Evolutionary conservation across 2,113 vertebrate species (phyloP).

Genomic region (Cheirogaleus medius): DNA sequence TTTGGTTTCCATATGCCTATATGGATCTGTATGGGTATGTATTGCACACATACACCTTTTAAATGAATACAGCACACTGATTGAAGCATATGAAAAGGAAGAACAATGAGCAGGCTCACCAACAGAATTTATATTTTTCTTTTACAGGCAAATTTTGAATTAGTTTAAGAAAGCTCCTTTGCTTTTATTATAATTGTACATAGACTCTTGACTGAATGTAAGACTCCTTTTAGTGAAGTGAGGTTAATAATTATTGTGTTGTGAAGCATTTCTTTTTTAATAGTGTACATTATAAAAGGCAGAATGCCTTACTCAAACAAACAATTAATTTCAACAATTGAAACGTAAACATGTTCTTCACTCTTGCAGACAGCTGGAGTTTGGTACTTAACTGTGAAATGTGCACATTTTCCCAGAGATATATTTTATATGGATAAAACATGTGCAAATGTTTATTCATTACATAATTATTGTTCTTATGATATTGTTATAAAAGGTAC

Average conservation of each 20-base stretch:
- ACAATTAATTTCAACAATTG: slow-evolving; percentile 55
- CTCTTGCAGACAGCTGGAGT: neutral
- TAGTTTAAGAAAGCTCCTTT: neutral
- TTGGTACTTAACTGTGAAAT: neutral
- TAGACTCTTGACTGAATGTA: neutral
- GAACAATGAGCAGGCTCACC: neutral
- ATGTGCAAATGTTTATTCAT: neutral
- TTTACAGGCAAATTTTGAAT: neutral
- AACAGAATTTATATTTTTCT: neutral
- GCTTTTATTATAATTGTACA: neutral
- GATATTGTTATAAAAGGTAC: neutral
- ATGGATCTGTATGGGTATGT: neutral
- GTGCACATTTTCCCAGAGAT: neutral
- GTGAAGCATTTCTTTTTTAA: slow-evolving; percentile 3
- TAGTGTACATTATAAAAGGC: neutral
- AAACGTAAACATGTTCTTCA: slow-evolving; percentile 6
- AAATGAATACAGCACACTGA: neutral
- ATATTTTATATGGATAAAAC: neutral
- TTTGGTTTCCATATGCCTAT: neutral
- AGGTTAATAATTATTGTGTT: slow-evolving; percentile 30
- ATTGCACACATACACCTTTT: neutral
- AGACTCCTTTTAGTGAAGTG: neutral
- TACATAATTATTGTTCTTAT: neutral
- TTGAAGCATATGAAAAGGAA: neutral
- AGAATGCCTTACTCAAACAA: slow-evolving; percentile 44